Conservation (phyloP, 2,113 vertebrate species). For the Azemiops feae region DNA sequence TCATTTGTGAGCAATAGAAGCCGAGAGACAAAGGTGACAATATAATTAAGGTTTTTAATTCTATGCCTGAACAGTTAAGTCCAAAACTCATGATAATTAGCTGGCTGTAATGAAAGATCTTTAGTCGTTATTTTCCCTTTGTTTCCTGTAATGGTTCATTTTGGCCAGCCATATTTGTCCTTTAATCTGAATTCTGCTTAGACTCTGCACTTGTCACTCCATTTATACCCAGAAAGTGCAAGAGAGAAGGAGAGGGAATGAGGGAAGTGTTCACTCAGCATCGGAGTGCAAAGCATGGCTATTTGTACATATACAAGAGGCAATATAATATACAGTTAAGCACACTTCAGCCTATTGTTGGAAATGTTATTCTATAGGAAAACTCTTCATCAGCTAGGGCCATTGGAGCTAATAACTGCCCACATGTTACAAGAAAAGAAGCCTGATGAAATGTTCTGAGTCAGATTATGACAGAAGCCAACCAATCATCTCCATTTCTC, state of each 20-base stretch:
- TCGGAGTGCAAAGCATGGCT: fast-evolving
- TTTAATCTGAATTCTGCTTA: slow-evolving; percentile 62
- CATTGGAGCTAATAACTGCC: neutral
- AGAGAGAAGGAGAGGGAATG: too few relatives aligned
- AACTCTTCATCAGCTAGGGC: neutral
- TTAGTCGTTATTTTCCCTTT: slow-evolving; percentile 86
- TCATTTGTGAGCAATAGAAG: slow-evolving; percentile 77
- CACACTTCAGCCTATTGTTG: neutral
- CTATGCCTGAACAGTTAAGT: slow-evolving; percentile 97
- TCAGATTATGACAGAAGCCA: neutral
- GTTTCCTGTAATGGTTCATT: slow-evolving; percentile 75
- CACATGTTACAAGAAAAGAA: neutral
- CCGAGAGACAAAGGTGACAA: slow-evolving; percentile 88
- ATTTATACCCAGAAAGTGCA: slow-evolving; percentile 32
- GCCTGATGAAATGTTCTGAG: neutral
- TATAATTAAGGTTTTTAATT: slow-evolving; percentile 99
- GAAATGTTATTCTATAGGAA: neutral
- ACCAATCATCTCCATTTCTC: neutral
- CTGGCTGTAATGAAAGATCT: slow-evolving; percentile 90
- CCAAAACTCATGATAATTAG: slow-evolving; percentile 97
- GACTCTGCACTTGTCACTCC: slow-evolving; percentile 34
- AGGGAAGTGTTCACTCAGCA: fast-evolving
- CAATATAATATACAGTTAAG: neutral
- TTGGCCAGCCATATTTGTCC: slow-evolving; percentile 69
- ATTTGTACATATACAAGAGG: neutral